phyloP scores from a whole-genome alignment of 2,113 vertebrate species.

The Loxodonta africana region DNA sequence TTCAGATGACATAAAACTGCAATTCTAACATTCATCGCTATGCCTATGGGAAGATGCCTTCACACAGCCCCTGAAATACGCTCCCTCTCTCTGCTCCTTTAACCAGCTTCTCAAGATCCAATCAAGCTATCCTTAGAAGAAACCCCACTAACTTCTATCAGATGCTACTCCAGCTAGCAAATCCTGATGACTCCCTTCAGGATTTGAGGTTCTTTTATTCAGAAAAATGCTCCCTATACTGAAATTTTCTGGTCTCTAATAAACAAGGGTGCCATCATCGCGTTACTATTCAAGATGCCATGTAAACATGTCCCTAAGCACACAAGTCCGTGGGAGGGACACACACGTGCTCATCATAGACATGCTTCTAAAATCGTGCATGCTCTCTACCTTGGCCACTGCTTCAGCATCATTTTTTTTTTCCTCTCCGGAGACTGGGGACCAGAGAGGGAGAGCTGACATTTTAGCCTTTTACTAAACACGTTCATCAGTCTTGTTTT shows the following conservation, averaged over 20 bases:
- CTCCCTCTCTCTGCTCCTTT: neutral
- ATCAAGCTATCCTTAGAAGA: conserved; percentile 7
- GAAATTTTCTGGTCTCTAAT: conserved; percentile 72
- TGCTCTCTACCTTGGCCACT: fast-evolving
- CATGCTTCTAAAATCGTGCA: fast-evolving
- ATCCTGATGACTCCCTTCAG: conserved; percentile 64
- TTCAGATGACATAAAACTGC: conserved; percentile 57
- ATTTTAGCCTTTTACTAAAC: neutral
- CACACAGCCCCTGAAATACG: neutral
- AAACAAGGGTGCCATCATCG: conserved; percentile 78
- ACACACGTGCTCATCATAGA: neutral
- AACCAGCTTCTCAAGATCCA: neutral
- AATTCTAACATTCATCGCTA: conserved; percentile 49
- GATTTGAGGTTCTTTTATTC: conserved; percentile 69
- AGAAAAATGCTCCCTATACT: conserved; percentile 62
- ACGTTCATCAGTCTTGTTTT: conserved; percentile 60
- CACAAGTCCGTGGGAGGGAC: neutral
- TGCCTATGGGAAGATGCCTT: neutral
- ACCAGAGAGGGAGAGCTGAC: neutral
- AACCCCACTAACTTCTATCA: conserved; percentile 54
- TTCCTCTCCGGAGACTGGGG: neutral
- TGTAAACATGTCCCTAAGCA: conserved; percentile 54
- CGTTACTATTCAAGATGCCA: conserved; percentile 55
- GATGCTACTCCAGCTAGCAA: conserved; percentile 57
- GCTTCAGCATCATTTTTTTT: neutral